A percentile compares a stretch with the other conserved stretches of the same genome.
Evolutionary conservation across 2,797 vertebrate genomes (phyloP).

Genomic region (Cacajao melanocephalus): DNA sequence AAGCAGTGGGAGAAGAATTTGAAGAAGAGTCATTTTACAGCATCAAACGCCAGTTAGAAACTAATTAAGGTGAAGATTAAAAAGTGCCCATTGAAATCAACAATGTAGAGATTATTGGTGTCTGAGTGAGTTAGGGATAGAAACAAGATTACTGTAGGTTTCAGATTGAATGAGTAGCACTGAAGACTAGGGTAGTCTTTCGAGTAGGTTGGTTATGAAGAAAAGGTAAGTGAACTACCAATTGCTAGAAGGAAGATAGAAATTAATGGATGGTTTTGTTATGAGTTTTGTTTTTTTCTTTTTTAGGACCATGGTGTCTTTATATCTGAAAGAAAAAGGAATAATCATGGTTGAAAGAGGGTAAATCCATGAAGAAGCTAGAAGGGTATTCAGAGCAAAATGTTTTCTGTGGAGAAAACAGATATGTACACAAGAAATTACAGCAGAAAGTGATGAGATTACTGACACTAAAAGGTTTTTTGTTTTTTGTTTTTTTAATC

Average conservation of each 20-base stretch:
- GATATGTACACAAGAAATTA: not conserved
- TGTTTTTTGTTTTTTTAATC: too few species aligned
- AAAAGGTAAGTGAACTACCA: not conserved
- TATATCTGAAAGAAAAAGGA: not conserved
- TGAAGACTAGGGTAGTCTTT: not conserved
- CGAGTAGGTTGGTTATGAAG: not conserved
- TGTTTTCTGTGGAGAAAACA: not conserved
- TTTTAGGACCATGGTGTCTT: not conserved
- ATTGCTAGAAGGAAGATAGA: not conserved
- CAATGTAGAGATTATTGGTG: not conserved
- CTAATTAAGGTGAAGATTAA: not conserved
- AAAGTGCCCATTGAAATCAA: not conserved
- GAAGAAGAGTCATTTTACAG: not conserved
- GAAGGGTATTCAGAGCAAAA: not conserved
- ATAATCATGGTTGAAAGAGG: not conserved
- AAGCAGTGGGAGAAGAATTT: not conserved
- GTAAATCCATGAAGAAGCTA: conserved; percentile 7
- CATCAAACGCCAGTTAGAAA: not conserved
- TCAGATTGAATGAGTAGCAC: not conserved
- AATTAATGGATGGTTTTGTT: conserved; percentile 6
- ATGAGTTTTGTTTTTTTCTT: not conserved
- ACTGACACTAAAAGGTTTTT: not conserved
- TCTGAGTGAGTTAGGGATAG: not conserved
- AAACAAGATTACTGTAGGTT: not conserved
- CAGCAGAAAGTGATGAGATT: not conserved